Evolutionary conservation across 2,113 vertebrate species (phyloP).

Genomic region (Galeopterus variegatus): DNA sequence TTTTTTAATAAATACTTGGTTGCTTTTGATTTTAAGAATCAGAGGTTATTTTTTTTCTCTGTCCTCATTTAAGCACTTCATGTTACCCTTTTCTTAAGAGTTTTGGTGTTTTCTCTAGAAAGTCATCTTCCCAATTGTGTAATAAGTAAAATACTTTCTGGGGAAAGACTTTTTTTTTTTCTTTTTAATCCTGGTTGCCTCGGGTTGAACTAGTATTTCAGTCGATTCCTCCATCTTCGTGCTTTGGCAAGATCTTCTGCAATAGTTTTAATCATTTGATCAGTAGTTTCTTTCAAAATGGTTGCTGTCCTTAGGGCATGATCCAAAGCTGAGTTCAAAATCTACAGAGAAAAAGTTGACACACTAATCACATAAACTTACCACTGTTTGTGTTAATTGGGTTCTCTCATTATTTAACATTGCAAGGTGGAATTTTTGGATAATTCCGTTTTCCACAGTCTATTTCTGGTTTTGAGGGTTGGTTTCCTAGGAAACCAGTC

Average conservation of each 20-base stretch:
- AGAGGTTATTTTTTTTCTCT: not conserved
- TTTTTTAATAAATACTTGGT: constrained; percentile 64
- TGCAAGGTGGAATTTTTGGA: constrained; percentile 64
- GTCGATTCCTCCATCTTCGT: constrained; percentile 83
- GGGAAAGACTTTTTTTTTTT: not conserved
- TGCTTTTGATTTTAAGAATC: constrained; percentile 54
- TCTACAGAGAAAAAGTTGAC: constrained; percentile 85
- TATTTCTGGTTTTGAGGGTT: constrained; percentile 74
- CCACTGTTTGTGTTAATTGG: constrained; percentile 1
- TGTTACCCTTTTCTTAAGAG: not conserved
- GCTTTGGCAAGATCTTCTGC: constrained; percentile 92
- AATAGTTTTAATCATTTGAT: constrained; percentile 92
- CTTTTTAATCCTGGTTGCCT: not conserved
- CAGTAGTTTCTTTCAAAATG: constrained; percentile 93
- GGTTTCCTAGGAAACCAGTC: constrained; percentile 82
- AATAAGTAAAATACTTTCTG: constrained; percentile 45
- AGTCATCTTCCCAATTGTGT: not conserved
- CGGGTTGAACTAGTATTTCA: constrained; percentile 63
- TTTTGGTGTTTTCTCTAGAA: constrained; percentile 58
- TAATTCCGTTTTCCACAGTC: constrained; percentile 61
- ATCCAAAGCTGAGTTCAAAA: constrained; percentile 92
- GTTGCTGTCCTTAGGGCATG: constrained; percentile 92
- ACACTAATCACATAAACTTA: constrained; percentile 27
- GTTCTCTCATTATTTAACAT: constrained; percentile 45
- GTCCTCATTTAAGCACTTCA: not conserved